Percentiles rank a stretch among this genome's conserved stretches.
Evolutionary conservation across 2,888 invertebrate genomes (phyloP).

Genomic region (Phyllotreta striolata): DNA sequence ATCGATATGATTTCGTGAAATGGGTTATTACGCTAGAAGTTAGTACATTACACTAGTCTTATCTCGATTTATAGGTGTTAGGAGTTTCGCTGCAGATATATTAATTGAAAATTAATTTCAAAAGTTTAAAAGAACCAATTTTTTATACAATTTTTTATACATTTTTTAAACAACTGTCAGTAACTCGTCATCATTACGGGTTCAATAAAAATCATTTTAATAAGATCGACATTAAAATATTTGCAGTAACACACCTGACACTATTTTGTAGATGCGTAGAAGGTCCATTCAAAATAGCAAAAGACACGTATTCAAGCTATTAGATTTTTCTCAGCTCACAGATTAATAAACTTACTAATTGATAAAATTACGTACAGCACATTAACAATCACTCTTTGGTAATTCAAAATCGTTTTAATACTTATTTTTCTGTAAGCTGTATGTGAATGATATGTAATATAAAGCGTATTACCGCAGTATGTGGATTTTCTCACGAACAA

Average conservation of each 20-base stretch:
- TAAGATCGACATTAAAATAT: too few species aligned
- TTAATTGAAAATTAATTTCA: too few species aligned
- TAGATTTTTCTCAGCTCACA: conserved; percentile 12
- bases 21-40: conserved; percentile 16
- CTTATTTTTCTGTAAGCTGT: conserved; percentile 11
- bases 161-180: too few species aligned
- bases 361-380: neutral
- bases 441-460: conserved; percentile 19
- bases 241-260: too few species aligned
- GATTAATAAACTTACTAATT: conserved; percentile 1
- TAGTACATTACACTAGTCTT: neutral
- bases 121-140: too few species aligned
- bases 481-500: conserved; percentile 15
- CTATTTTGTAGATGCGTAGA: conserved; percentile 3
- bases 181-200: too few species aligned
- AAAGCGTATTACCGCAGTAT: conserved; percentile 15
- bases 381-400: too few species aligned
- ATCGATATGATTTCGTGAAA: conserved; percentile 37
- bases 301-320: conserved; percentile 16
- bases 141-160: too few species aligned
- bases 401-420: too few species aligned
- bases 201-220: too few species aligned
- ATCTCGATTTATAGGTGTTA: too few species aligned
- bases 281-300: conserved; percentile 21
- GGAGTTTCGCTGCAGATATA: too few species aligned